Percentiles rank a stretch among this genome's conserved stretches.
phyloP scores from a whole-genome alignment of 2,888 invertebrate genomes.

The Drosophila merina region DNA sequence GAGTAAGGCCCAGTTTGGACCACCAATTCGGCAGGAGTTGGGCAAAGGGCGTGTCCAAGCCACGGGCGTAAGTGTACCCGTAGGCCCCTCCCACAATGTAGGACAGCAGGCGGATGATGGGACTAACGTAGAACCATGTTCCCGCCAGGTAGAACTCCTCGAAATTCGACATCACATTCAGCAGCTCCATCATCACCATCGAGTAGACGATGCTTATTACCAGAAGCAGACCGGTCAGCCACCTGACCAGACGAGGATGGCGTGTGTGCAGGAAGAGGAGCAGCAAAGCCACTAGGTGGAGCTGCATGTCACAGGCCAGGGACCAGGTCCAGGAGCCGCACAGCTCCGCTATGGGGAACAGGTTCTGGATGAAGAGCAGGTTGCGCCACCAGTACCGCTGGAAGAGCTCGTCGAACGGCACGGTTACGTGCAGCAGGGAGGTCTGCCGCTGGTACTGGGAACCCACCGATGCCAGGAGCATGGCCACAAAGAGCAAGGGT shows the following conservation, averaged over 20 bases:
- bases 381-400: slow-evolving; percentile 38
- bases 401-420: slow-evolving; percentile 48
- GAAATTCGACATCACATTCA: slow-evolving; percentile 8
- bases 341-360: slow-evolving; percentile 19
- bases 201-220: slow-evolving; percentile 8
- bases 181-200: background rate
- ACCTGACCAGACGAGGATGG: slow-evolving; percentile 25
- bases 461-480: slow-evolving; percentile 31
- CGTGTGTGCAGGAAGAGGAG: slow-evolving; percentile 48
- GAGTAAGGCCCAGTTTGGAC: background rate
- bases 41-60: slow-evolving; percentile 24
- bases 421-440: slow-evolving; percentile 41
- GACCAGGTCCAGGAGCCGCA: slow-evolving; percentile 61
- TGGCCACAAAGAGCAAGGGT: slow-evolving; percentile 38
- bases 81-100: slow-evolving; percentile 49
- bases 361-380: slow-evolving; percentile 48
- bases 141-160: slow-evolving; percentile 9
- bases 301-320: slow-evolving; percentile 55
- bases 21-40: background rate
- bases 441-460: slow-evolving; percentile 40
- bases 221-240: slow-evolving; percentile 10
- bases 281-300: slow-evolving; percentile 42
- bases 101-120: slow-evolving; percentile 28
- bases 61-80: slow-evolving; percentile 25
- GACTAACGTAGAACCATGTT: slow-evolving; percentile 33